These are phyloP conservation scores for Plebejus melissa DNA, from an alignment of 2,888 invertebrate species.

Conservation along the genomic window DNA sequence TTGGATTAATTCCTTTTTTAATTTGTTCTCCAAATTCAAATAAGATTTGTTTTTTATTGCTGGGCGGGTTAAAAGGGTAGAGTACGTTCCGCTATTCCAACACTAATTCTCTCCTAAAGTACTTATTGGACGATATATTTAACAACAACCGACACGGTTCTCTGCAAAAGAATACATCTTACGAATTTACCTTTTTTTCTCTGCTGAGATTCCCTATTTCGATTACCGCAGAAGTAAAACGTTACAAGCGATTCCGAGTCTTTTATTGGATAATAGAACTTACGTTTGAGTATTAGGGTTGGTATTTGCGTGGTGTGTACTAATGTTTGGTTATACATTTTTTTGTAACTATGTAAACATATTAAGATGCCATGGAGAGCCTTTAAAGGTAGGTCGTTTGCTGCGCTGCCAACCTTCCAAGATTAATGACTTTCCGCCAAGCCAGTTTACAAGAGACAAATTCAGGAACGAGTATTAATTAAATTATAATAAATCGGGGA, in stretches of 20 bases:
- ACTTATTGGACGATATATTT: conserved; percentile 79
- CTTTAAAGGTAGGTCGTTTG: conserved; percentile 75
- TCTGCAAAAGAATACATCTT: conserved; percentile 72
- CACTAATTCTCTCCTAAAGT: conserved; percentile 70
- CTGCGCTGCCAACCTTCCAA: conserved; percentile 71
- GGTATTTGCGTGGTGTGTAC: conserved; percentile 58
- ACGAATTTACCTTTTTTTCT: conserved; percentile 60
- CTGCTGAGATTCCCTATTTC: conserved; percentile 66
- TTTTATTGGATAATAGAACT: conserved; percentile 67
- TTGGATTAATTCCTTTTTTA: conserved; percentile 75
- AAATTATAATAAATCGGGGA: conserved; percentile 22
- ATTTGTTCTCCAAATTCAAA: conserved; percentile 76
- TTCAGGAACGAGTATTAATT: conserved; percentile 57
- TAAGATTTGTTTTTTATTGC: conserved; percentile 70
- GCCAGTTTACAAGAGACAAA: conserved; percentile 69
- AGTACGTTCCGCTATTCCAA: conserved; percentile 58
- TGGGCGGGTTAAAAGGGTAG: conserved; percentile 72
- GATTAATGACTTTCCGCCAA: conserved; percentile 74
- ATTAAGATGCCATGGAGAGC: conserved; percentile 71
- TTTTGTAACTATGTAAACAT: conserved; percentile 57
- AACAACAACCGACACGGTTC: conserved; percentile 72
- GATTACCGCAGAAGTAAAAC: conserved; percentile 59
- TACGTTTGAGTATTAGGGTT: conserved; percentile 54
- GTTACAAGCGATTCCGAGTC: conserved; percentile 46
- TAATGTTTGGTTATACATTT: conserved; percentile 60